These are phyloP conservation scores for Malacosoma neustria DNA, from an alignment of 2,888 invertebrate genomes.

Conservation along the genomic window DNA sequence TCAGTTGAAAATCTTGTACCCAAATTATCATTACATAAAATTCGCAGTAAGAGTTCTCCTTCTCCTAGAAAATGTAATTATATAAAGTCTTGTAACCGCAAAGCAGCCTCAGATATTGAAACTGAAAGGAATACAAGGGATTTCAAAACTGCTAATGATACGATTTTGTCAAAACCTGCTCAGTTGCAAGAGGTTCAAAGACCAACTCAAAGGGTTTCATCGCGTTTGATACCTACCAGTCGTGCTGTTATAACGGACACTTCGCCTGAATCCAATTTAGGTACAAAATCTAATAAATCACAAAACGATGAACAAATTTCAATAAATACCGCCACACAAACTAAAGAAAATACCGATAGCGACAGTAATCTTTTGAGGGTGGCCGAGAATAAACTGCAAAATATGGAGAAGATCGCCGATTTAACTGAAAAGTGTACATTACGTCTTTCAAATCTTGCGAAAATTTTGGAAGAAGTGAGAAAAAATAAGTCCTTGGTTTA, in stretches of 20 bases:
- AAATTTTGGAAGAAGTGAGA: conserved; percentile 63
- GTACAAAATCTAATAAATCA: conserved; percentile 13
- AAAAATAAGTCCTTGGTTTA: conserved; percentile 57
- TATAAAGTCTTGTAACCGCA: not conserved
- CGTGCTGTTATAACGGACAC: conserved; percentile 20
- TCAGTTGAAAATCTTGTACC: conserved; percentile 17
- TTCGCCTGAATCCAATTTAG: conserved; percentile 28
- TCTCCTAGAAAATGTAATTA: conserved; percentile 20
- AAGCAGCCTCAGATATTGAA: conserved; percentile 1
- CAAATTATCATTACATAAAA: conserved; percentile 7
- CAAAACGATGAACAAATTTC: conserved; percentile 19
- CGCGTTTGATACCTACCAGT: conserved; percentile 8
- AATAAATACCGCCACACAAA: conserved; percentile 47
- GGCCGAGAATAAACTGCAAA: conserved; percentile 59
- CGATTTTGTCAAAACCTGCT: not conserved
- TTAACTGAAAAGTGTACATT: conserved; percentile 63
- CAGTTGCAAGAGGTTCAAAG: not conserved
- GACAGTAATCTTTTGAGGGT: conserved; percentile 49
- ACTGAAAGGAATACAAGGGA: conserved; percentile 1
- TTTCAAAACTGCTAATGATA: not conserved
- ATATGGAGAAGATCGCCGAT: conserved; percentile 67
- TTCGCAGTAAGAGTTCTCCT: conserved; percentile 33
- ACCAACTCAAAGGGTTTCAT: not conserved
- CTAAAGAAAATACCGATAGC: conserved; percentile 32
- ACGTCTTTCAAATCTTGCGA: conserved; percentile 59